Evolutionary conservation across 2,888 invertebrate genomes (phyloP), one percentile per base, ranked within the genome.

Genomic region (Julus scanicus): DNA sequence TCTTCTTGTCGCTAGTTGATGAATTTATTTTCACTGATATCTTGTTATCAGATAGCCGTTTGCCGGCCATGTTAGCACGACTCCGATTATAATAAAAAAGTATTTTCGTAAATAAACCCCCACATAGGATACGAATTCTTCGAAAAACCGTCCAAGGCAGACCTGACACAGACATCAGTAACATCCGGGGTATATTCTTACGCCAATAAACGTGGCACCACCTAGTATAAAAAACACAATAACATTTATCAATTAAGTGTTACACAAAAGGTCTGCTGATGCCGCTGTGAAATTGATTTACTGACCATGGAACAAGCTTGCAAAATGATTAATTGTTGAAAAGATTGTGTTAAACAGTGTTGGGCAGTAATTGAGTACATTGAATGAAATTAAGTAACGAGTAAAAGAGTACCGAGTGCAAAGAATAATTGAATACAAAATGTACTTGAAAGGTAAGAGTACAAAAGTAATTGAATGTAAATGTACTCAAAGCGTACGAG

Each of bases 1-100:
- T 80, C 80, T 80, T 80, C 80, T 80, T 80, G 80, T 80, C 80
- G 80, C 13, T 80, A 39, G 4, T 39, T 80, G 80, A 80, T 80
- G 80, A 80, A 80, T 80, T 80, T 80, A 80, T 80, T 80, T 80
- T 80, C 80, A 4, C 37, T 13, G 80, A 80, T 80, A 80, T 80
- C 80, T 80, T 80, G 80, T 80, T 80, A 80, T 80, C 37, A 80
- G 80, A 80, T 80, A 80, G 80, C 80, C 6, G 37, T 80, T 71
- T 80, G 80, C 37, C 80, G 80, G 29, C 80, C 37, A 13, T 71
- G 71, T 80, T 80, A 29, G 13, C 29, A 80, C 80, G 37, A 37
- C 29, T 80, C 15, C 11, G 11, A 80, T 39, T 15, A 37, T 37
- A 37, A 80, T 71, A 29, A 71, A 71, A 44, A 71, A 71, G 11